phyloP scores from a whole-genome alignment of 2,797 vertebrate species.

The Monodelphis domestica region DNA sequence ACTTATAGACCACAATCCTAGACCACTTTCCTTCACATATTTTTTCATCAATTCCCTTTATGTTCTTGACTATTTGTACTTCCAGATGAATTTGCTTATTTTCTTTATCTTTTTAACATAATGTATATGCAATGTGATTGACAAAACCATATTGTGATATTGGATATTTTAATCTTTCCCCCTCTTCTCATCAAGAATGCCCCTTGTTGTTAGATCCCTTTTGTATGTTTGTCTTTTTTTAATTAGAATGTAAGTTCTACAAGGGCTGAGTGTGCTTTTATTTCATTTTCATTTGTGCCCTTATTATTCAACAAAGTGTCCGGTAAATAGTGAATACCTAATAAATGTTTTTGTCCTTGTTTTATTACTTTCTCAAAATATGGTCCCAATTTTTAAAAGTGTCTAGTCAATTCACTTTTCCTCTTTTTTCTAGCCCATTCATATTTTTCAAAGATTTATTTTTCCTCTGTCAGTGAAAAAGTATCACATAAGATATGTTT shows the following conservation, averaged over 20 bases:
- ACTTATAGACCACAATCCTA: too few relatives aligned
- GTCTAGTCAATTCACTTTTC: neutral
- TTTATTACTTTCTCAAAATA: neutral
- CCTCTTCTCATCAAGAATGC: neutral
- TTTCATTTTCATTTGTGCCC: neutral
- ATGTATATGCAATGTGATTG: too few relatives aligned
- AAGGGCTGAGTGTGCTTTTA: neutral
- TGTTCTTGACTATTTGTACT: too few relatives aligned
- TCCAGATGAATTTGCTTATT: too few relatives aligned
- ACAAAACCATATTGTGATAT: neutral
- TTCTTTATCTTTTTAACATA: too few relatives aligned
- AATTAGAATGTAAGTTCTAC: neutral
- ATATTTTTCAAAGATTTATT: neutral
- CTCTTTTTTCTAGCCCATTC: neutral
- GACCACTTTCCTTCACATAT: too few relatives aligned
- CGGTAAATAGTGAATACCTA: neutral
- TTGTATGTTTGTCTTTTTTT: neutral
- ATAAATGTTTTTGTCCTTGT: neutral
- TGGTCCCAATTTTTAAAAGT: neutral
- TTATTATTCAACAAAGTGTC: neutral
- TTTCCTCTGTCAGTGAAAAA: neutral
- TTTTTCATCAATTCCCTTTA: too few relatives aligned
- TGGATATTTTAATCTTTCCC: neutral
- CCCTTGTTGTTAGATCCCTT: neutral
- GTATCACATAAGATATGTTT: neutral